A percentile compares a stretch with the other conserved stretches of the same genome.
These are phyloP conservation scores for Uropetala carovei DNA, from an alignment of 2,888 invertebrate species.

Conservation along the genomic window DNA sequence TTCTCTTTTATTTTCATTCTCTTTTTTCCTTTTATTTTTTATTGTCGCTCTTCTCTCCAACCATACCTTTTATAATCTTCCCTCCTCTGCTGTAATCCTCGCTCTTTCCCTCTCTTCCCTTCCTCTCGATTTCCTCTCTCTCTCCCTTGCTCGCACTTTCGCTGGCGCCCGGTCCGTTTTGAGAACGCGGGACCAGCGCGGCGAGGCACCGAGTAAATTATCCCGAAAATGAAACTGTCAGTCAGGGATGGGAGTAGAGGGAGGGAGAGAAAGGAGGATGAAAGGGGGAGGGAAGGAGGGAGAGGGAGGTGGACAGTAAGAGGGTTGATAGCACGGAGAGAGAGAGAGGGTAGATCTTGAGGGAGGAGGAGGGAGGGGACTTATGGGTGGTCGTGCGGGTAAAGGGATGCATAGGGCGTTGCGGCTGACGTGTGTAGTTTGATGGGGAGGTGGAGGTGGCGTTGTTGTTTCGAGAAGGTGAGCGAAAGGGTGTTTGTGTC, in stretches of 20 bases:
- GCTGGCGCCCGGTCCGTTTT: neutral
- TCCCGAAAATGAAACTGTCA: conserved; percentile 62
- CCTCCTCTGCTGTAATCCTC: neutral
- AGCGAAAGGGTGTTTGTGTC: too few relatives aligned
- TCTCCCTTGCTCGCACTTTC: neutral
- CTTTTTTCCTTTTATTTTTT: neutral
- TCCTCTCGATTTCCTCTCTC: neutral
- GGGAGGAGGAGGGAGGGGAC: neutral
- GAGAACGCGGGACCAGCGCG: neutral
- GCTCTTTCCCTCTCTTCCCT: neutral
- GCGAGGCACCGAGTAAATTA: conserved; percentile 49
- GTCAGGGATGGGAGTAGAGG: conserved; percentile 40
- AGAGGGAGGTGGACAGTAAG: neutral
- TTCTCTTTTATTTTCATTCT: too few relatives aligned
- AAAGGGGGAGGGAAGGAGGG: neutral
- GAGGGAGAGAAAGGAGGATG: neutral
- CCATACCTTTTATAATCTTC: too few relatives aligned
- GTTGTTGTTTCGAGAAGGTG: neutral
- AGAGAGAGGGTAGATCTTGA: neutral
- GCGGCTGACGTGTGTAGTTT: conserved; percentile 1
- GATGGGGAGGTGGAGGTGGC: neutral
- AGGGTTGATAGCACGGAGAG: neutral
- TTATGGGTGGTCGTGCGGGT: too few relatives aligned
- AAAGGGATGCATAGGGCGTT: neutral
- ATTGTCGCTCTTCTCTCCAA: too few relatives aligned